Conservation (phyloP, 2,888 invertebrate species). For the Litoditis marina region DNA sequence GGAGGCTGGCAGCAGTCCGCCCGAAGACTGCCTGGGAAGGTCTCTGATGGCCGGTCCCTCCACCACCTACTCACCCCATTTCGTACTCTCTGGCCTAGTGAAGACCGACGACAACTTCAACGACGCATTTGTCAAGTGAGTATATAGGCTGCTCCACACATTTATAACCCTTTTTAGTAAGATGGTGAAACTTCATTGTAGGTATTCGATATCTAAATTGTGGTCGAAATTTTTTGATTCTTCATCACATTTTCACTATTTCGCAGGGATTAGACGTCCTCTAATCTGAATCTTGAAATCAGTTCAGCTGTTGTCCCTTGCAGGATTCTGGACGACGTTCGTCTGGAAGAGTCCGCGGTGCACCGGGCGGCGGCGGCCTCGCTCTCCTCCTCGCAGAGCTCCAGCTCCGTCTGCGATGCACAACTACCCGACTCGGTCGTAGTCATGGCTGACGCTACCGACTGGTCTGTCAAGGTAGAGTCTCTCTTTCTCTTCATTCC, state of each 20-base stretch:
- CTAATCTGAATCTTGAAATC: too few relatives aligned
- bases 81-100: slow-evolving; percentile 48
- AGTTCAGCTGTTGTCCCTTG: background rate
- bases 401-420: slow-evolving; percentile 14
- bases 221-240: too few relatives aligned
- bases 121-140: slow-evolving; percentile 27
- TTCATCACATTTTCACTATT: too few relatives aligned
- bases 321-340: slow-evolving; percentile 37
- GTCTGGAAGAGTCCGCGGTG: slow-evolving; percentile 19
- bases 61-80: slow-evolving; percentile 48
- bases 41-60: slow-evolving; percentile 54
- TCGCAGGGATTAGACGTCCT: too few relatives aligned
- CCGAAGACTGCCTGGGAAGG: slow-evolving; percentile 35
- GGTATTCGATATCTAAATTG: too few relatives aligned
- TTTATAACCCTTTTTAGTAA: too few relatives aligned
- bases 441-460: slow-evolving; percentile 36
- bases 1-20: too few relatives aligned
- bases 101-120: slow-evolving; percentile 25
- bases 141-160: too few relatives aligned
- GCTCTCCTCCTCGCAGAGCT: slow-evolving; percentile 19
- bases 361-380: slow-evolving; percentile 22
- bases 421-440: slow-evolving; percentile 30
- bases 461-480: slow-evolving; percentile 30
- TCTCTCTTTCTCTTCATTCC: background rate
- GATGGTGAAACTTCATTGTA: too few relatives aligned